A percentile compares a stretch with the other conserved stretches of the same genome.
phyloP scores from a whole-genome alignment of 2,113 vertebrate species.

The Pao palembangensis region DNA sequence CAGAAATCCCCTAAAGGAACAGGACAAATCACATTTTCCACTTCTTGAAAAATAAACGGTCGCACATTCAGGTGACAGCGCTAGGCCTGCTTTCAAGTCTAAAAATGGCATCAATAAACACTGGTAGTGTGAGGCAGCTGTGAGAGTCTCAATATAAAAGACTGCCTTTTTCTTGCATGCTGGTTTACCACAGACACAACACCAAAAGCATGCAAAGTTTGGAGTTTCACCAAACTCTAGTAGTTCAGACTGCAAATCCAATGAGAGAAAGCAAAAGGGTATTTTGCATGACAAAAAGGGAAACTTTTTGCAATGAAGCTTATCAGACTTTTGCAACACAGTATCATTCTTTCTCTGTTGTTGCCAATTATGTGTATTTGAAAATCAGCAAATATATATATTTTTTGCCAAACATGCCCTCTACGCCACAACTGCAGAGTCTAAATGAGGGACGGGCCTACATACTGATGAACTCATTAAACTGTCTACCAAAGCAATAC shows the following conservation, averaged over 20 bases:
- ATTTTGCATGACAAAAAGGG: constrained; percentile 1
- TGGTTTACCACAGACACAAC: constrained; percentile 11
- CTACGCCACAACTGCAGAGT: too few species aligned
- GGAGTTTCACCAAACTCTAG: constrained; percentile 33
- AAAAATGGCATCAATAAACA: constrained; percentile 52
- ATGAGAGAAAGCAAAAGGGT: constrained; percentile 26
- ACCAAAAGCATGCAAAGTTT: constrained; percentile 35
- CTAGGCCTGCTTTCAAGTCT: constrained; percentile 27
- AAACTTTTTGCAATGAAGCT: not conserved
- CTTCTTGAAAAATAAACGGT: constrained; percentile 1
- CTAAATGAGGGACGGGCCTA: too few species aligned
- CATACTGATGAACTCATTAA: not conserved
- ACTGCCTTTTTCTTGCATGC: constrained; percentile 22
- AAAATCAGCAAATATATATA: too few species aligned
- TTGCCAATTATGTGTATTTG: too few species aligned
- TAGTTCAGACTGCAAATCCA: constrained; percentile 56
- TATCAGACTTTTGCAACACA: not conserved
- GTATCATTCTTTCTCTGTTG: too few species aligned
- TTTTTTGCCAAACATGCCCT: too few species aligned
- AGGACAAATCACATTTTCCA: not conserved
- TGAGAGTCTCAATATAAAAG: constrained; percentile 32
- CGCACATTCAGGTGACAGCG: not conserved
- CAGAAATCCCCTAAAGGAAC: not conserved
- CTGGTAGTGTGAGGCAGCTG: constrained; percentile 28
- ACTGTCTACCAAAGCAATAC: not conserved